Evolutionary conservation across 2,888 invertebrate species (phyloP), one percentile per base, ranked within the genome.

Genomic region (Pyrrhia umbra): DNA sequence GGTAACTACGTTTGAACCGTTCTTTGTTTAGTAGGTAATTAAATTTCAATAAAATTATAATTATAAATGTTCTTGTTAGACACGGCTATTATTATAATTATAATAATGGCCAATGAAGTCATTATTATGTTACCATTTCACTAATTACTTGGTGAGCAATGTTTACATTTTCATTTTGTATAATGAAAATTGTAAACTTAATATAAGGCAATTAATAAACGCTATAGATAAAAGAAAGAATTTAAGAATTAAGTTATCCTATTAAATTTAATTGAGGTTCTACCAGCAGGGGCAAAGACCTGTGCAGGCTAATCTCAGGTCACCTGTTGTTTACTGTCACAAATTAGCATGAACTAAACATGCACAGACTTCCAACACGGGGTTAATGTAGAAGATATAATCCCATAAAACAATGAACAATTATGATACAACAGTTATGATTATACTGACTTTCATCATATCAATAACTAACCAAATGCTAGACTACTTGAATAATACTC

Each of bases 21-120:
- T 40, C 25, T 25, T 30, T 30, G 13, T 30, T 34, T 60, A 6
- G 3, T 25, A 50, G 1, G 18, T 23, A 50, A 40, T 18, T 15
- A 30, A 30, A 13, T 13, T 6, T 25, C 13, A 39, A 16, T 21
- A 37, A 46, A 10, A 18, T 27, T 18, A 15, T 13, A 15, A 61
- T 37, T 16, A 37, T 18, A 5, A 47, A 42, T 23, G 18, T 1
- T 15, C 18, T 37, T 15, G 62, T 62, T 15, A 37, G 8, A 69
- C 27, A 4, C 18, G 18, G 13, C 16, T 16, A 42, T 47, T 68
- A 37, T 6, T 21, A 18, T 20, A 13, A 0, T 21, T 27, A 16
- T 66, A 43, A 25, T 55, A n/a, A 63, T 45, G 37, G 18, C 21
- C 8, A 9, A 37, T 23, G 6, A 13, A n/a, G 4, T 23, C n/a